A percentile compares a stretch with the other conserved stretches of the same genome.
Conservation (phyloP, 2,888 invertebrate genomes). For the Hydropsyche betteni region DNA sequence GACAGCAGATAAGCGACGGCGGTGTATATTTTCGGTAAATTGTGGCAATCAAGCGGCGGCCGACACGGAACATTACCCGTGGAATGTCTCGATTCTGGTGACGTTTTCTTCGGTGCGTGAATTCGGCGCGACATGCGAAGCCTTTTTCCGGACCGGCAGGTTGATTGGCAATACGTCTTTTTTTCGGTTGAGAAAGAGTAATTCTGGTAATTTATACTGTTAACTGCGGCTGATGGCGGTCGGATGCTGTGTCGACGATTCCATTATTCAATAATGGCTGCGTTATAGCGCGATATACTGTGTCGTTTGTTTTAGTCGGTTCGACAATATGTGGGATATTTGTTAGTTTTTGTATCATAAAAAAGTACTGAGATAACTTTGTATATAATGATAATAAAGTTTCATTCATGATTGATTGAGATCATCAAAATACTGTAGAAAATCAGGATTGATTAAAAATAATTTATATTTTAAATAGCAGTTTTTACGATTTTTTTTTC, state of each 20-base stretch:
- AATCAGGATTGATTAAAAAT: too few relatives aligned
- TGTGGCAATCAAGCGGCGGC: conserved; percentile 39
- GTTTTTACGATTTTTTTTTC: too few relatives aligned
- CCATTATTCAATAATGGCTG: not conserved
- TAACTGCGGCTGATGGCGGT: conserved; percentile 40
- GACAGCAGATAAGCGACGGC: not conserved
- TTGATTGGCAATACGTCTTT: conserved; percentile 50
- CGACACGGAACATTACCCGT: conserved; percentile 44
- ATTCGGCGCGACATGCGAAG: conserved; percentile 47
- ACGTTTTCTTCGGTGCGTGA: conserved; percentile 47
- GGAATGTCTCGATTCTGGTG: conserved; percentile 50
- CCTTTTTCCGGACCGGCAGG: conserved; percentile 43
- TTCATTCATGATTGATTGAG: too few relatives aligned
- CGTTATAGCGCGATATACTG: too few relatives aligned
- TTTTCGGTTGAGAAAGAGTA: conserved; percentile 41
- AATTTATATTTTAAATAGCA: too few relatives aligned
- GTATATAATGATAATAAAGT: too few relatives aligned
- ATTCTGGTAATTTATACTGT: conserved; percentile 48
- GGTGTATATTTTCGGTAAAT: conserved; percentile 36
- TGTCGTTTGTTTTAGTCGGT: too few relatives aligned
- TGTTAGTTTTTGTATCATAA: too few relatives aligned
- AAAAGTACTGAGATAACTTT: too few relatives aligned
- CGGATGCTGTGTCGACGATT: not conserved
- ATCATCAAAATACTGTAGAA: too few relatives aligned
- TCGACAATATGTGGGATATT: too few relatives aligned